Evolutionary conservation across 2,797 vertebrate species (phyloP), one percentile per base, ranked within the genome.

Genomic region (Squalus acanthias): DNA sequence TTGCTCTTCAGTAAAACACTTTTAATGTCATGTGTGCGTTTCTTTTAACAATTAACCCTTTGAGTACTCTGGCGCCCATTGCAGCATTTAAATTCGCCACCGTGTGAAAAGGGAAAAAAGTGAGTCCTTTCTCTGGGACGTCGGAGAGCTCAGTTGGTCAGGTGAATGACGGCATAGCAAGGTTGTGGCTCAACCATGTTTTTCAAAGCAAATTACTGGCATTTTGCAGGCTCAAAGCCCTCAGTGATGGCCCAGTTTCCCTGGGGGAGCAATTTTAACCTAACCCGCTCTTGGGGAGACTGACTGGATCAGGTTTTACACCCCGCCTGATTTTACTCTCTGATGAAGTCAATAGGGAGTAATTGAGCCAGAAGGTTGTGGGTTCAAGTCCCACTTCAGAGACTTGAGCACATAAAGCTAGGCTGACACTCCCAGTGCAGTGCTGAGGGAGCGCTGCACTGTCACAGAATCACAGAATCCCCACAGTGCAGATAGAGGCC

Each of bases 1-100:
- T 53, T 95, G 70, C 72, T 95, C 70, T 95, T 95, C 70, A 76
- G 94, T 95, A 95, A 95, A 95, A 95, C 94, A 95, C 94, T 95
- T 95, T 95, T 95, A 95, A 95, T 95, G 94, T 95, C 94, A 95
- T 15, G 70, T 50, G 70, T 95, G 53, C 15, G 50, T 95, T 33
- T 39, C 17, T 20, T 93, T 93, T 65, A 3, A 46, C n/a, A 29
- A 65, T 95, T 95, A 95, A 95, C 94, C 94, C 94, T 72, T 95
- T 95, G 94, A 95, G 94, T 53, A 24, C 91, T 46, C 3, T 93
- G 63, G 63, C 46, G 9, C 65, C 91, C 3, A 69, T 46, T 93
- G 91, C 63, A 22, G 17, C 65, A 22, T 12, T 67, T 22, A 22
- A 69, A 69, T 10, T 67, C 50, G 22, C 65, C 89, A 67, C 29